Percentiles rank a stretch among this genome's conserved stretches.
phyloP scores from a whole-genome alignment of 2,888 invertebrate genomes.

The Slavum lentiscoides region DNA sequence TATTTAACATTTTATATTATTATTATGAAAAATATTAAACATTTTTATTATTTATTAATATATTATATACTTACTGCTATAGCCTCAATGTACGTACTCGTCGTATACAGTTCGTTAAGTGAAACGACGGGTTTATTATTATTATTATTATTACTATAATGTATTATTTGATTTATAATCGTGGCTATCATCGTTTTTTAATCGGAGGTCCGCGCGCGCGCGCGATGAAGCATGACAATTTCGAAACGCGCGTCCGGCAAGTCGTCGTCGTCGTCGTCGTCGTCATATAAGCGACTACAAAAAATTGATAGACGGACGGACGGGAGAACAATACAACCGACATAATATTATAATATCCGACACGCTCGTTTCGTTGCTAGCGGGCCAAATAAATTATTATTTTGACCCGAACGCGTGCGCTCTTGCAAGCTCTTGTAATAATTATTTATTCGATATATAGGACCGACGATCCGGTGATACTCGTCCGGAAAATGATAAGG shows the following conservation, averaged over 20 bases:
- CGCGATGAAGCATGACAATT: slow-evolving; percentile 35
- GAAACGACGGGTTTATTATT: slow-evolving; percentile 14
- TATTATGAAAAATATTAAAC: too few species aligned
- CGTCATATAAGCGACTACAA: neutral
- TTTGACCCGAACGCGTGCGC: neutral
- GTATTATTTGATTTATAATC: slow-evolving; percentile 29
- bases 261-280: neutral
- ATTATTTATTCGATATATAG: too few species aligned
- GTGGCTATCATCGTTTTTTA: slow-evolving; percentile 35
- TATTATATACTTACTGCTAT: neutral
- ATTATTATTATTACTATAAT: neutral
- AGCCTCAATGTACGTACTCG: neutral
- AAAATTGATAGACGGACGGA: too few species aligned
- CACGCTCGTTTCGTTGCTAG: too few species aligned
- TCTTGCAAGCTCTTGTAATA: too few species aligned
- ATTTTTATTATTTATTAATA: too few species aligned
- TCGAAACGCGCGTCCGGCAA: neutral
- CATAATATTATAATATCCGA: too few species aligned
- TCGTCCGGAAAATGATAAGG: too few species aligned
- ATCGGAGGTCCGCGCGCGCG: slow-evolving; percentile 2
- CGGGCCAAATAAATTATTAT: slow-evolving; percentile 5
- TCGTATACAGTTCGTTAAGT: too few species aligned
- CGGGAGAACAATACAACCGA: too few species aligned
- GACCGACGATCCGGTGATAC: too few species aligned
- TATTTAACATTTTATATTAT: too few species aligned